Base-by-base conservation (phyloP, 2,797 vertebrate genomes). In the Acridotheres tristis region DNA sequence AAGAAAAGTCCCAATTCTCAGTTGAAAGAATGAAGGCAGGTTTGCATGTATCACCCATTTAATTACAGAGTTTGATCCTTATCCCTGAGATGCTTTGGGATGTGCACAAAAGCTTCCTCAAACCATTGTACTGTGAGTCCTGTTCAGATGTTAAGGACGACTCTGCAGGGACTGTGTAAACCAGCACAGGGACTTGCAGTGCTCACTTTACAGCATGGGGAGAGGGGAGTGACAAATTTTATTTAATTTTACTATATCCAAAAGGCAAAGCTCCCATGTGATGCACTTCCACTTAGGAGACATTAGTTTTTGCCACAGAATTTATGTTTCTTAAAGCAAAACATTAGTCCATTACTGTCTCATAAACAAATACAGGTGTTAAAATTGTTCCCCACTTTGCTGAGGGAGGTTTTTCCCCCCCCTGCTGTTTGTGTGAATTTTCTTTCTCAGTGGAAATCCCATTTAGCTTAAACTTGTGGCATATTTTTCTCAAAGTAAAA, bases 381-480 rank as follows among this genome's bases (percentile, higher is more conserved):
- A 59, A 51, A 81, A 59, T 69, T 76, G 36, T 36, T 89, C 15
- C 45, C 59, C 21, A n/a, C 50, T 67, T 55, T 54, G 48, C 75
- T 77, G 38, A 36, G 38, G 7, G n/a, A 76, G 19, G 15, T 29
- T 18, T 79, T 92, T 81, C 3, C 15, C 5, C 40, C 2, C 14
- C 32, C 50, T 62, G 13, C 45, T 55, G 36, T 88, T 83, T 79
- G 36, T 87, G 72, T 57, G 92, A 95, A 65, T 95, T 92, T 71
- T 58, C 66, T 90, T 95, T 96, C 85, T 90, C 83, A 73, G 71
- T 92, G 61, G 90, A 88, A 96, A 95, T 95, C 66, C 73, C 66
- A 90, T 89, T 95, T 86, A 95, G 51, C 36, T 96, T 92, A 95
- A 96, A 75, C 21, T 65, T 91, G 42, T 18, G 47, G 40, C 7